phyloP scores from a whole-genome alignment of 2,888 invertebrate genomes.

The Bursaphelenchus okinawaensis region DNA sequence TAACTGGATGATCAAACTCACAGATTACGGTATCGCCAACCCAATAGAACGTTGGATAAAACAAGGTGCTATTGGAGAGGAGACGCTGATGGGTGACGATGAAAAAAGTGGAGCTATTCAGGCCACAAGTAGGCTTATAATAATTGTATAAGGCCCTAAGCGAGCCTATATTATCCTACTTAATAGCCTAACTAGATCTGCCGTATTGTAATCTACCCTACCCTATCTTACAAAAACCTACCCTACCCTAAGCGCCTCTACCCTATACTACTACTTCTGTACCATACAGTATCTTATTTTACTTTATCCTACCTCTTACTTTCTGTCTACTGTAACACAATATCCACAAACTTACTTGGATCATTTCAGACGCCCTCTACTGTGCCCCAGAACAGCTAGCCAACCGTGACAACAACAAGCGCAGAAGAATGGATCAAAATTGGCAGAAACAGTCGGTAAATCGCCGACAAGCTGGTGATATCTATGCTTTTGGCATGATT shows the following conservation, averaged over 20 bases:
- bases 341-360: neutral
- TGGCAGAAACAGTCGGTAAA: conserved; percentile 43
- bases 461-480: conserved; percentile 39
- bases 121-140: conserved; percentile 33
- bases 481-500: conserved; percentile 48
- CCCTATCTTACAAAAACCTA: too few species aligned
- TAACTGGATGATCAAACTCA: conserved; percentile 56
- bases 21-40: conserved; percentile 54
- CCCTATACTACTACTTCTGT: too few species aligned
- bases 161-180: too few species aligned
- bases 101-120: conserved; percentile 48
- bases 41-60: conserved; percentile 54
- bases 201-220: too few species aligned
- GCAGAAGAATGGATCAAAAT: conserved; percentile 40
- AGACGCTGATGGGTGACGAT: conserved; percentile 46
- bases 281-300: too few species aligned
- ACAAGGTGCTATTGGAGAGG: conserved; percentile 39
- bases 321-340: too few species aligned
- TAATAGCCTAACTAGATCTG: too few species aligned
- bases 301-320: too few species aligned
- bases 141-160: too few species aligned
- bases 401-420: conserved; percentile 41
- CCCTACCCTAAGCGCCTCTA: too few species aligned
- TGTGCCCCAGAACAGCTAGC: conserved; percentile 46
- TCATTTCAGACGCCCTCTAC: conserved; percentile 37